Evolutionary conservation across 2,888 invertebrate genomes (phyloP), one percentile per base, ranked within the genome.

Genomic region (Nomada hirtipes): DNA sequence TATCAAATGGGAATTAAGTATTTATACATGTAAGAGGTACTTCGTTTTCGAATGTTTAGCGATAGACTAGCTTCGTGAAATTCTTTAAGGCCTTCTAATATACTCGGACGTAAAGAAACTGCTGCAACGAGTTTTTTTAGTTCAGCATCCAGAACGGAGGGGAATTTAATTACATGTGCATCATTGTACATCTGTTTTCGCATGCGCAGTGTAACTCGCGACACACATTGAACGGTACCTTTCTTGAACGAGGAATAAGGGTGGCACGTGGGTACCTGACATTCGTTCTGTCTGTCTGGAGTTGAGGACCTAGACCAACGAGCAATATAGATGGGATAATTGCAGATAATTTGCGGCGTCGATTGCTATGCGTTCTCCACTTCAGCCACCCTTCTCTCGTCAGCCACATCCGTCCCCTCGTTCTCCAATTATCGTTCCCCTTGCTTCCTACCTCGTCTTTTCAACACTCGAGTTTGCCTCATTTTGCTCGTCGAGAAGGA

Each of bases 281-380:
- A 84, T 77, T 84, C 82, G 79, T 77, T 83, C 80, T 79, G 81
- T 83, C 87, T 80, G 81, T 87, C 87, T 84, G 79, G 65, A 79
- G 81, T 73, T 23, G 78, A 82, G 82, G 76, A 79, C 65, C 75
- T 81, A 76, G 79, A 72, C 77, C 79, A 79, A 80, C 82, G 86
- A 85, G 88, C 82, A 79, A 88, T 88, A 86, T 88, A 88, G 86
- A 86, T 81, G 85, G 83, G 83, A 88, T 88, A 88, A 88, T 88
- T 88, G 88, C 88, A 82, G 88, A 88, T 88, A 88, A 88, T 88
- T 88, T 88, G 88, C 88, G 88, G 85, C 86, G 86, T 87, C 88
- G 87, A 87, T 87, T 87, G 87, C 88, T 88, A 87, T 83, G 87
- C 87, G 79, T 86, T 87, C 83, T 78, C 82, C 80, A 82, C 86